Conservation (phyloP, 2,797 vertebrate genomes). For the Karalla daura region DNA sequence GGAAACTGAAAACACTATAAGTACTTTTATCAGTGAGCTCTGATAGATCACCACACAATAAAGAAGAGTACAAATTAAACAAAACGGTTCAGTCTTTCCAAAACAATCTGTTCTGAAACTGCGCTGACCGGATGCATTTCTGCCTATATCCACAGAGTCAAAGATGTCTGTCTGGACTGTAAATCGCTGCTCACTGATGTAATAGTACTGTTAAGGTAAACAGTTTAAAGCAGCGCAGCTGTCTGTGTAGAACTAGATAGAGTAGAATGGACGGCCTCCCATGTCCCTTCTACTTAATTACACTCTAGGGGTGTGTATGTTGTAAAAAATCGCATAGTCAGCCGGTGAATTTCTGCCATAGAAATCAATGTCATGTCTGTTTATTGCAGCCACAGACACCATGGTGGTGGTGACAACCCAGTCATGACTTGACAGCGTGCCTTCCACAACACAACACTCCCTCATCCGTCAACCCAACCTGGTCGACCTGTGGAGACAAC, state of each 20-base stretch:
- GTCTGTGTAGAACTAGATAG: conserved; percentile 22
- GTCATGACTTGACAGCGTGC: conserved; percentile 65
- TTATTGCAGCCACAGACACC: conserved; percentile 51
- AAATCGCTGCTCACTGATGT: conserved; percentile 71
- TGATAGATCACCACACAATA: neutral
- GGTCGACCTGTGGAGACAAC: conserved; percentile 2
- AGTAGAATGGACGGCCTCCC: conserved; percentile 47
- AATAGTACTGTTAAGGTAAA: conserved; percentile 63
- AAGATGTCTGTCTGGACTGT: conserved; percentile 53
- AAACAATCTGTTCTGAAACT: neutral
- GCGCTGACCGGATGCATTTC: conserved; percentile 56
- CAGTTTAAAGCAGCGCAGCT: conserved; percentile 14
- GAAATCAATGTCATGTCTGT: conserved; percentile 24
- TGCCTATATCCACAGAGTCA: conserved; percentile 60
- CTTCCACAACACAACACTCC: conserved; percentile 53
- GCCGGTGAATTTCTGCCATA: neutral
- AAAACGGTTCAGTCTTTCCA: too few species aligned
- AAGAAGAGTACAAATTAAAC: too few species aligned
- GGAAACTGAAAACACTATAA: too few species aligned
- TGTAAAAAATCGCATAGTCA: neutral
- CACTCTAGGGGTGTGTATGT: conserved; percentile 16
- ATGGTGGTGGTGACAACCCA: conserved; percentile 49
- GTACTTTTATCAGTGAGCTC: too few species aligned
- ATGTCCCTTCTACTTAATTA: conserved; percentile 39
- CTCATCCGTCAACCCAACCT: conserved; percentile 32